These are phyloP conservation scores for Darevskia mixta DNA, from an alignment of 2,797 vertebrate genomes.

Conservation along the genomic window DNA sequence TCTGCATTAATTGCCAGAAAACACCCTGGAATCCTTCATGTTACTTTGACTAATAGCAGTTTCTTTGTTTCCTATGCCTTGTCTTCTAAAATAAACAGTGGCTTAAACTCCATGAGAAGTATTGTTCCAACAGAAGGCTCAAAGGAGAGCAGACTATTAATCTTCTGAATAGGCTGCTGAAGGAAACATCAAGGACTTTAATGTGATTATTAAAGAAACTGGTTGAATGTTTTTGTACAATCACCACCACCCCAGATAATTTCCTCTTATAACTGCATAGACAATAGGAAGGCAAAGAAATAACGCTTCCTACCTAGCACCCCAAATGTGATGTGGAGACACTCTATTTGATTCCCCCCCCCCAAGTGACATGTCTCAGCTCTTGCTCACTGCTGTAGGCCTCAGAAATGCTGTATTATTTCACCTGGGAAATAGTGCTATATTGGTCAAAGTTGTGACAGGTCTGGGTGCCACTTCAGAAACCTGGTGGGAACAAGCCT, in stretches of 20 bases:
- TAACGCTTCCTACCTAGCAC: no score
- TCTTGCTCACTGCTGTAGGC: no score
- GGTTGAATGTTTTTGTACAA: neutral
- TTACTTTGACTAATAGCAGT: conserved; percentile 1
- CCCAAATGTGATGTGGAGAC: neutral
- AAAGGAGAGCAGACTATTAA: neutral
- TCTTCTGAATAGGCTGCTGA: neutral
- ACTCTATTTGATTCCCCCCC: no score
- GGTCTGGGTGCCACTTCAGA: no score
- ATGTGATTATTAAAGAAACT: neutral
- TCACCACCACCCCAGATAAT: neutral
- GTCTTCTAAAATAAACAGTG: conserved; percentile 23
- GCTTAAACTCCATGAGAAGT: conserved; percentile 13
- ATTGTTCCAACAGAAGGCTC: conserved; percentile 30
- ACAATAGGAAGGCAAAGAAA: neutral
- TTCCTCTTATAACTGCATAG: neutral
- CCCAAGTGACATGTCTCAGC: neutral
- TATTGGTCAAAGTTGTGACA: no score
- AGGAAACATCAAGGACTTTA: neutral
- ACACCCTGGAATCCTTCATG: neutral
- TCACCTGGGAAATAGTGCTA: no score
- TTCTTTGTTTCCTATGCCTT: neutral
- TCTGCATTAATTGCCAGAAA: neutral
- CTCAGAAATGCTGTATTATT: no score
- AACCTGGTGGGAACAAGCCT: no score